A percentile compares a stretch with the other conserved stretches of the same genome.
These are phyloP conservation scores for Epizoanthus scotinus DNA, from an alignment of 92 coral and sea anemone species.

Conservation along the genomic window DNA sequence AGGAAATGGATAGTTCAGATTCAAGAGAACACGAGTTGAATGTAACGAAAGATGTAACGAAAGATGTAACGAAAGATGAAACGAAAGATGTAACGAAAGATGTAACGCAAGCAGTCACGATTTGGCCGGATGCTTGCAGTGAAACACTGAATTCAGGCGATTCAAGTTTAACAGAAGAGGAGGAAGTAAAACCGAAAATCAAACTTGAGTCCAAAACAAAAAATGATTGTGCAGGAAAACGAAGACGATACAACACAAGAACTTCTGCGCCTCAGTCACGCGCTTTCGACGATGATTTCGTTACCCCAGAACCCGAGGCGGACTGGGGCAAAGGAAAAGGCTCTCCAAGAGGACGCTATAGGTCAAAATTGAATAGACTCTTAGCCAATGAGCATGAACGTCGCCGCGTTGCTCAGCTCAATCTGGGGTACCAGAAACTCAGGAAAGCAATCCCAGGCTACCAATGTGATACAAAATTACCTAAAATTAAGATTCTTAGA, in stretches of 20 bases:
- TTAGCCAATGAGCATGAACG: constrained; percentile 90
- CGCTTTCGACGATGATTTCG: constrained; percentile 55
- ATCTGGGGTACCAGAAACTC: constrained; percentile 79
- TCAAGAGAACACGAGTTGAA: background rate
- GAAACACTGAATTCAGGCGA: background rate
- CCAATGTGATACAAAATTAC: constrained; percentile 89
- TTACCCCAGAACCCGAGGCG: constrained; percentile 45
- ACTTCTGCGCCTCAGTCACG: constrained; percentile 57
- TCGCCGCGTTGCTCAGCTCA: constrained; percentile 82
- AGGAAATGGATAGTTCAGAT: background rate
- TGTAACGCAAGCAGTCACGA: constrained; percentile 9
- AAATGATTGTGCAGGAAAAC: constrained; percentile 2
- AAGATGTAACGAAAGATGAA: too few relatives aligned
- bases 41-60: too few relatives aligned
- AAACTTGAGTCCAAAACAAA: background rate
- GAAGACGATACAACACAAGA: constrained; percentile 70
- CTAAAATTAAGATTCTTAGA: constrained; percentile 82
- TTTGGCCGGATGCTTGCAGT: background rate
- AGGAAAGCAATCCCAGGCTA: constrained; percentile 87
- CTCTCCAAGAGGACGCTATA: constrained; percentile 56
- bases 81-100: too few relatives aligned
- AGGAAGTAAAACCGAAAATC: background rate
- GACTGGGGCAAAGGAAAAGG: constrained; percentile 63
- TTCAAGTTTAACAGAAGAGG: background rate
- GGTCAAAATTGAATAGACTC: constrained; percentile 79